Base-by-base conservation (phyloP, 1,140 invertebrate species). In the Eriosoma lanigerum region DNA sequence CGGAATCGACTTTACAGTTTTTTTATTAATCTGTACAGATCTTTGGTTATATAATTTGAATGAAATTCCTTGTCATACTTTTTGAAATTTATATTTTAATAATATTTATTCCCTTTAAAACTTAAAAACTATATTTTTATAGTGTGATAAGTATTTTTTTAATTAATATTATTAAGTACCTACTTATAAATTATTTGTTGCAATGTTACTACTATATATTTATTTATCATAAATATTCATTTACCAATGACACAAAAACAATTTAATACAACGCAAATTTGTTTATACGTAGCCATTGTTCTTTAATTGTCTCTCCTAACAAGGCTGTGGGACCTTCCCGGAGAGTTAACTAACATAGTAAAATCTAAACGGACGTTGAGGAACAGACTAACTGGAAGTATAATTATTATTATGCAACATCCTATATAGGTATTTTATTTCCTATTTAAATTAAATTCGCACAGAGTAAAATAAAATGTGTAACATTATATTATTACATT, bases 321-420 rank as follows among this genome's bases (percentile, higher is more conserved):
- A 46, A 62, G n/a, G 46, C 32, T 60, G 38, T 60, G 75, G 75
- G 81, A 46, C 54, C 70, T 81, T 75, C 70, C 81, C 15, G 60
- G 60, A 48, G 70, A 17, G 44, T 26, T 72, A 48, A 62, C 13
- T 24, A 38, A 81, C 44, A 54, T n/a, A n/a, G n/a, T n/a, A n/a
- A n/a, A n/a, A n/a, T 38, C 17, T 1, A 60, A 72, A 72, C 66
- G 80, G 80, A 81, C 66, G 68, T 73, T 54, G 52, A 81, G 66
- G 68, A 81, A 72, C 56, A 72, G 5, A 68, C 48, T 50, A 26
- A 32, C 52, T 60, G 80, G 52, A 81, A 72, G 52, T 58, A n/a
- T 72, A 81, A 54, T 72, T 38, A 38, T 38, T 38, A 38, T 58
- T 72, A 72, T 46, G 32, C 64, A 24, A 56, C 80, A 72, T 81